Base-by-base conservation (phyloP, 2,888 invertebrate genomes). In the Cylindroiulus punctatus region DNA sequence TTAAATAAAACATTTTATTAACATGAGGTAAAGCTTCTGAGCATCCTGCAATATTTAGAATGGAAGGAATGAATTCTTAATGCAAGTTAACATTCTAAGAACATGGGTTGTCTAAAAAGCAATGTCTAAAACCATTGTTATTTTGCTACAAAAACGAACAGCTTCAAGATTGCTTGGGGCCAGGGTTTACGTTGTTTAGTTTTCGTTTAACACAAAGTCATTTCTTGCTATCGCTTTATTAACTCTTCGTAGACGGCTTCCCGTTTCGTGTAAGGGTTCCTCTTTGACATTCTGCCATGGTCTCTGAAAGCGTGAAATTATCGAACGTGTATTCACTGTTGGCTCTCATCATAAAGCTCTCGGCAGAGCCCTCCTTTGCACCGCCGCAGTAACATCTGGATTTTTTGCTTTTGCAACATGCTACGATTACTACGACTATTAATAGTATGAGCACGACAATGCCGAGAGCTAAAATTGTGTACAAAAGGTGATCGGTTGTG, bases 311-410 rank as follows among this genome's bases (percentile, higher is more conserved):
- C n/a, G 85, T 85, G 85, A 85, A 85, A 22, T 85, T 85, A 36
- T 85, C 85, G n/a, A 85, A 85, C 7, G 85, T 85, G 65, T 85
- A 85, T 65, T 85, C 85, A 19, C 42, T 85, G 76, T 85, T 42
- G 30, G 85, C 85, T 65, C 85, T 30, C 65, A 85, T 36, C 65
- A 65, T 42, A 22, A 85, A 85, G 26, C 85, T 65, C 22, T 85
- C 85, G n/a, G 65, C 32, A 19, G 85, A 85, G 32, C 84, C 84
- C 8, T 85, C 85, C 17, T 42, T 85, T n/a, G 30, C 19, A 40
- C 40, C 8, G 19, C 32, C 32, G 19, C 40, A 40, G 32, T 82
- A 82, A 32, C 40, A 40, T 32, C 65, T 65, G 5, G 30, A 44
- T 42, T n/a, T 65, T 36, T 30, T 32, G 8, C 65, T 32, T 47